Percentiles rank a stretch among this genome's conserved stretches.
Conservation (phyloP, 2,797 vertebrate species). For the Ciconia nigra region DNA sequence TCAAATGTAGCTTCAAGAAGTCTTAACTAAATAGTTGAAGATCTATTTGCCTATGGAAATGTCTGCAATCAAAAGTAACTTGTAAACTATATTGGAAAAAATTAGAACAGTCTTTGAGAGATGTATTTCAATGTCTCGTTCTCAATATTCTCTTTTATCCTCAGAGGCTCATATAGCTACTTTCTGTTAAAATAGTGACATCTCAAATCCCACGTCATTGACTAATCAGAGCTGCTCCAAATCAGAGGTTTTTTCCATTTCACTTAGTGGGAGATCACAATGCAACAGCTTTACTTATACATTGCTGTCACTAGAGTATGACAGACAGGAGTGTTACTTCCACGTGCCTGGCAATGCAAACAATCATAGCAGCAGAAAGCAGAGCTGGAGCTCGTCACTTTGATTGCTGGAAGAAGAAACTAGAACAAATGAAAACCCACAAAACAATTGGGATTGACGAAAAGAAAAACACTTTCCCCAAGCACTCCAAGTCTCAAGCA, state of each 20-base stretch:
- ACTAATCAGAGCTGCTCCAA: neutral
- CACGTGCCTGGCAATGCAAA: neutral
- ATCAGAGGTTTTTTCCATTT: neutral
- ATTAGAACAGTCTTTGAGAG: neutral
- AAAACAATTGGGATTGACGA: neutral
- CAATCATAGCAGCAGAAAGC: neutral
- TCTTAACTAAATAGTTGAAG: neutral
- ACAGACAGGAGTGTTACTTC: neutral
- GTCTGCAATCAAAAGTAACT: neutral
- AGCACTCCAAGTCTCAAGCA: neutral
- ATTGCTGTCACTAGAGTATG: rapidly evolving
- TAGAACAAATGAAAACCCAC: neutral
- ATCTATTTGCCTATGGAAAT: neutral
- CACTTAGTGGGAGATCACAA: neutral
- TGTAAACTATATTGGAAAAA: neutral
- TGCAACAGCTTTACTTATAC: neutral
- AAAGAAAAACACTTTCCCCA: neutral
- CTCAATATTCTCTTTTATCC: neutral
- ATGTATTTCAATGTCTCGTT: neutral
- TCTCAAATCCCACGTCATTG: neutral
- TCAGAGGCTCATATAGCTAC: neutral
- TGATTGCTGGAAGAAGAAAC: neutral
- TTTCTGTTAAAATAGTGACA: neutral
- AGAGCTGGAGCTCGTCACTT: neutral
- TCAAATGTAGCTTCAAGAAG: neutral